A percentile compares a stretch with the other conserved stretches of the same genome.
Evolutionary conservation across 2,797 vertebrate genomes (phyloP).

Genomic region (Accipiter superciliosus): DNA sequence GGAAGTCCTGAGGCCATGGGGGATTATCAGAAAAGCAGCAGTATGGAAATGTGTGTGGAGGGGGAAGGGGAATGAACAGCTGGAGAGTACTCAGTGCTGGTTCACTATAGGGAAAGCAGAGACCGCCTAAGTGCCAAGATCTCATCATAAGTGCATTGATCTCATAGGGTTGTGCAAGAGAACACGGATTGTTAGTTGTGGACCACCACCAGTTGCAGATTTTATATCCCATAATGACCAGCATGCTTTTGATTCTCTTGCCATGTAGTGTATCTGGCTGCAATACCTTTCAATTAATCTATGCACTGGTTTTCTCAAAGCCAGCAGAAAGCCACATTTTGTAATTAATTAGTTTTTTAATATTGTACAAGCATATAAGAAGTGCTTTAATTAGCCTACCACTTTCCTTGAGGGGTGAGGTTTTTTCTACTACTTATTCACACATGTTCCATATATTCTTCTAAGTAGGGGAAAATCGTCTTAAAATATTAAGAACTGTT

Average conservation of each 20-base stretch:
- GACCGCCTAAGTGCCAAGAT: not conserved
- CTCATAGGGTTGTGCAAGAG: not conserved
- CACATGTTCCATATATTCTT: not conserved
- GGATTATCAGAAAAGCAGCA: constrained; percentile 20
- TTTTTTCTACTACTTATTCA: not conserved
- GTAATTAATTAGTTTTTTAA: constrained; percentile 22
- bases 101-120: not conserved
- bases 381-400: not conserved
- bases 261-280: not conserved
- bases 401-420: not conserved
- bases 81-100: not conserved
- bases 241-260: not conserved
- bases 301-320: not conserved
- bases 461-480: not conserved
- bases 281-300: not conserved
- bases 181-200: not conserved
- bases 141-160: rapidly evolving
- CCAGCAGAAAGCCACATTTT: not conserved
- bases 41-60: not conserved
- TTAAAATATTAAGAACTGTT: constrained; percentile 17
- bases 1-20: not conserved
- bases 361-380: not conserved
- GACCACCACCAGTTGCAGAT: not conserved
- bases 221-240: not conserved
- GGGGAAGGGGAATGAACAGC: not conserved